These are phyloP conservation scores for Dioctria linearis DNA, from an alignment of 2,888 invertebrate species.

Conservation along the genomic window DNA sequence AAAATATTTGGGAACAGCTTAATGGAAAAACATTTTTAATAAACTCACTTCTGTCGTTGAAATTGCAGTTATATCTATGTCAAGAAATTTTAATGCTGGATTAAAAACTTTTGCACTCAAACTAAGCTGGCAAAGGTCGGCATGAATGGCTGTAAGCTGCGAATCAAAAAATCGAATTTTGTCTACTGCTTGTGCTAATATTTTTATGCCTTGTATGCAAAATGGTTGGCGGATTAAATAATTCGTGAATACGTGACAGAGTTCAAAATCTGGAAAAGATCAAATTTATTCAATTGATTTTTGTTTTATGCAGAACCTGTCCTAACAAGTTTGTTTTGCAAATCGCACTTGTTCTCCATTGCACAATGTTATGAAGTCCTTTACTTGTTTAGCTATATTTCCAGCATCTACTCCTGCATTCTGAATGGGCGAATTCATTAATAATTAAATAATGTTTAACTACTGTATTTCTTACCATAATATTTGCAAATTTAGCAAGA, in stretches of 20 bases:
- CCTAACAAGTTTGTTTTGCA: conserved; percentile 88
- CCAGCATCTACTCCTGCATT: conserved; percentile 65
- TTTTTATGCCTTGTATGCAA: conserved; percentile 83
- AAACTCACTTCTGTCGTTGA: conserved; percentile 80
- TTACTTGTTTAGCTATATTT: conserved; percentile 79
- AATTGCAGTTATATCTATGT: conserved; percentile 93
- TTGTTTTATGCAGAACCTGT: background rate
- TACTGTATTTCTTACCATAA: conserved; percentile 69
- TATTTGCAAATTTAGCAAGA: conserved; percentile 82
- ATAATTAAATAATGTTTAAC: background rate
- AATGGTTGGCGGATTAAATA: conserved; percentile 84
- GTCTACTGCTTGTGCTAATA: conserved; percentile 86
- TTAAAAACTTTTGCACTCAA: conserved; percentile 92
- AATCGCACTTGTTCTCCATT: conserved; percentile 92
- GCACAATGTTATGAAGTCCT: conserved; percentile 89
- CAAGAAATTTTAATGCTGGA: conserved; percentile 89
- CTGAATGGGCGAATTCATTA: conserved; percentile 60
- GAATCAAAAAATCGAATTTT: conserved; percentile 90
- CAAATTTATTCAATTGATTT: conserved; percentile 42
- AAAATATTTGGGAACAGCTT: conserved; percentile 55
- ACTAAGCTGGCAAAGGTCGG: conserved; percentile 93
- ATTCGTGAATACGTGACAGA: conserved; percentile 88
- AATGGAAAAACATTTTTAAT: conserved; percentile 19
- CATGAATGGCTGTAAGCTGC: conserved; percentile 94
- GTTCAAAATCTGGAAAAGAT: conserved; percentile 82